phyloP scores from a whole-genome alignment of 2,888 invertebrate species.

The Oxytorus armatus region DNA sequence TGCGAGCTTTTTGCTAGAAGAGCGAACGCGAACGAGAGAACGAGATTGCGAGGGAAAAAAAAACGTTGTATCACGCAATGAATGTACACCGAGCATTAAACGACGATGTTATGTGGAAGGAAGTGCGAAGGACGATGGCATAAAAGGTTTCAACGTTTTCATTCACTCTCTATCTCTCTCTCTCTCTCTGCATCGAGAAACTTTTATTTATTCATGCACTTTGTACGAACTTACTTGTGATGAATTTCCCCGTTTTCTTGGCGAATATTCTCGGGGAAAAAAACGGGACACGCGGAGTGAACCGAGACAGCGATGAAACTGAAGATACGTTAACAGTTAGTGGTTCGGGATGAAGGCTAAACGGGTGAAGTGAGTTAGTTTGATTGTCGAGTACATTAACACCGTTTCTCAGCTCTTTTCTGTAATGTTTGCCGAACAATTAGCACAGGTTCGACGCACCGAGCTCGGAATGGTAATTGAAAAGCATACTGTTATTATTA shows the following conservation, averaged over 20 bases:
- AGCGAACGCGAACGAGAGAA: not conserved
- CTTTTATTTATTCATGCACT: not conserved
- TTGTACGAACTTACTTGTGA: constrained; percentile 25
- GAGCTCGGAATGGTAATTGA: constrained; percentile 54
- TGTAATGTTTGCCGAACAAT: constrained; percentile 61
- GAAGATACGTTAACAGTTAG: not conserved
- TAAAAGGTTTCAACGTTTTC: constrained; percentile 2
- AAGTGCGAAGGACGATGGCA: constrained; percentile 38
- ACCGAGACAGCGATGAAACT: constrained; percentile 31
- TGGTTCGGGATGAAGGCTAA: not conserved
- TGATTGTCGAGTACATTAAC: constrained; percentile 64
- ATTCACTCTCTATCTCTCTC: not conserved
- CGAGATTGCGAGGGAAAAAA: not conserved
- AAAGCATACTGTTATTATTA: constrained; percentile 36
- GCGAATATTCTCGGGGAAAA: not conserved
- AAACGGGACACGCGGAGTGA: constrained; percentile 5
- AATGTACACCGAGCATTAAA: constrained; percentile 52
- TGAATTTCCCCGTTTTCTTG: constrained; percentile 19
- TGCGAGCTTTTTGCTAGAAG: constrained; percentile 4
- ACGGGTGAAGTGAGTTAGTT: not conserved
- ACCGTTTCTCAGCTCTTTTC: constrained; percentile 40
- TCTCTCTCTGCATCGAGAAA: not conserved
- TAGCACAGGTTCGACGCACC: constrained; percentile 48
- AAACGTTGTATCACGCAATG: constrained; percentile 22
- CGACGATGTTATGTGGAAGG: constrained; percentile 32